Evolutionary conservation across 2,888 invertebrate genomes (phyloP), one percentile per base, ranked within the genome.

Genomic region (Ornithoptera priamus): DNA sequence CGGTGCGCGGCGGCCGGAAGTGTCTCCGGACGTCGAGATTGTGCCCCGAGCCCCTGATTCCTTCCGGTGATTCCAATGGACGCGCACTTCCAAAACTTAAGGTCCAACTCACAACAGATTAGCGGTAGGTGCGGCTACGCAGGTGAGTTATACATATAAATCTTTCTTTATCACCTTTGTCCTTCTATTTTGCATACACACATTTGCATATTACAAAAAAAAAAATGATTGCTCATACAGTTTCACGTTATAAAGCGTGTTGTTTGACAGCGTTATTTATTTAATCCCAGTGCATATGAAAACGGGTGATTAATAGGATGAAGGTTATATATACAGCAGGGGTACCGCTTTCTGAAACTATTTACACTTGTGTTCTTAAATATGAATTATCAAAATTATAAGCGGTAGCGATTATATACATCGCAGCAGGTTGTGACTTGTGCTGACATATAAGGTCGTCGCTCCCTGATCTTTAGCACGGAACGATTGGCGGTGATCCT

Each of bases 11-110:
- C 82, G 62, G 76, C 81, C 90, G 90, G 90, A 90, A 88, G 87
- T 82, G 76, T 76, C 69, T 76, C 88, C 90, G 91, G 92, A 91
- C 87, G 92, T 80, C 85, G 87, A 89, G 90, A 91, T 90, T 89
- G 91, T 86, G 85, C 82, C 85, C 82, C 86, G 86, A 87, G 88
- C 86, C 89, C 88, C 90, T 89, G 91, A 89, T 88, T 89, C 91
- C 92, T 92, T 92, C 92, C 92, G 92, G 89, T 84, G 85, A 81
- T 81, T 78, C 77, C 80, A 73, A 75, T 76, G 75, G 77, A 74
- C 69, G 76, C 74, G 71, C 69, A 76, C 70, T 70, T 57, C 70
- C 70, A 67, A 72, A 69, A 66, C 72, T 72, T 72, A 75, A 67
- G 77, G 69, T 65, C 62, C 69, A 74, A 76, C 72, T 64, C 60